Conservation (phyloP, 2,113 vertebrate genomes). For the Eleginops maclovinus region DNA sequence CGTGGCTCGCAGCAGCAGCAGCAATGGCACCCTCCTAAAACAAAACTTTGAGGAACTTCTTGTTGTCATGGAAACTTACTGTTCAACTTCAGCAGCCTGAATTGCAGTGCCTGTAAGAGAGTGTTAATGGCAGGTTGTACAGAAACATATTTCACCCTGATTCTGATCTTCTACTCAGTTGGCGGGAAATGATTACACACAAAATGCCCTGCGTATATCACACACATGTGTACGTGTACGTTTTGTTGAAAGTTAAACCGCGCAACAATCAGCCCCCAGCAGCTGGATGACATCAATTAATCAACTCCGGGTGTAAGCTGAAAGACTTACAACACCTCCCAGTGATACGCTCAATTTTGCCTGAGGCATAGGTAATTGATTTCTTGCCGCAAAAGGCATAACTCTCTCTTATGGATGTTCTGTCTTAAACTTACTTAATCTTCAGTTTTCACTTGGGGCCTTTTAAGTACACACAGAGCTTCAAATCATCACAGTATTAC, state of each 20-base stretch:
- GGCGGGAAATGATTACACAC: neutral
- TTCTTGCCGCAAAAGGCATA: conserved; percentile 42
- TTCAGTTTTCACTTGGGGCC: conserved; percentile 33
- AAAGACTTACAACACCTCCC: conserved; percentile 54
- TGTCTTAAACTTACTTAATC: conserved; percentile 52
- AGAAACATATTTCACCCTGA: neutral
- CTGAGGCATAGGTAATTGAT: conserved; percentile 66
- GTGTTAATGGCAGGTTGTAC: neutral
- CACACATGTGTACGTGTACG: conserved; percentile 11
- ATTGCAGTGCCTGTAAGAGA: neutral
- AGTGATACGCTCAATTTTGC: conserved; percentile 53
- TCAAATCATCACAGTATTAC: conserved; percentile 45
- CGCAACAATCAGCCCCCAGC: conserved; percentile 45
- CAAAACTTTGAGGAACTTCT: conserved; percentile 5
- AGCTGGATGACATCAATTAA: conserved; percentile 50
- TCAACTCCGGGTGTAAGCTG: conserved; percentile 37
- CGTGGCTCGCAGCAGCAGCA: conserved; percentile 32
- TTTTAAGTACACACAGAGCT: conserved; percentile 50
- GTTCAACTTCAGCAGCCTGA: conserved; percentile 23
- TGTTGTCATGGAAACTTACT: conserved; percentile 6
- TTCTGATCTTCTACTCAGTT: conserved; percentile 4
- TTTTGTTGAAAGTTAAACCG: conserved; percentile 42
- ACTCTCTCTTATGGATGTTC: conserved; percentile 56
- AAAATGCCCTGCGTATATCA: conserved; percentile 5
- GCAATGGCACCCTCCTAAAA: conserved; percentile 2